phyloP scores from a whole-genome alignment of 2,797 vertebrate genomes.

The Pelodytes ibericus region DNA sequence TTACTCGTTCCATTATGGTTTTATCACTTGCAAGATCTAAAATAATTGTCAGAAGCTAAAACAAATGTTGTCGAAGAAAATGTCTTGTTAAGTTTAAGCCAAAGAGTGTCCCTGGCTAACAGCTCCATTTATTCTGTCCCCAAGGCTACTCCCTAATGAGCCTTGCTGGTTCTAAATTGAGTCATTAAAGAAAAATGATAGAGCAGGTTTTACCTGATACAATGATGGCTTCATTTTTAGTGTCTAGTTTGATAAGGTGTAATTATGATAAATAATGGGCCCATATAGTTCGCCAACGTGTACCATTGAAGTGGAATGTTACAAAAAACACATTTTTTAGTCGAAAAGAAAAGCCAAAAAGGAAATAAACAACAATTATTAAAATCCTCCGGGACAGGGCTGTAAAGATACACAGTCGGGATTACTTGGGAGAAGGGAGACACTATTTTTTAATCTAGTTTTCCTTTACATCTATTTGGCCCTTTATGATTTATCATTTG shows the following conservation, averaged over 20 bases:
- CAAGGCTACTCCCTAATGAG: not conserved
- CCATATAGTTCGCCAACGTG: not conserved
- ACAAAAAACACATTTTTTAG: not conserved
- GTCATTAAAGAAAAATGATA: conserved; percentile 8
- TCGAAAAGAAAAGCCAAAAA: no score
- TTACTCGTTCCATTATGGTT: not conserved
- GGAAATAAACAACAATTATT: no score
- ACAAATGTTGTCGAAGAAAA: not conserved
- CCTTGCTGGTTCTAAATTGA: conserved; percentile 1
- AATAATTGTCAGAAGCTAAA: not conserved
- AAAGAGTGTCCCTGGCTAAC: not conserved
- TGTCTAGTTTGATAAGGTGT: not conserved
- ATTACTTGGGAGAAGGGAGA: no score
- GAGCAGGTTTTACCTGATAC: not conserved
- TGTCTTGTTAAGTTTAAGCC: not conserved
- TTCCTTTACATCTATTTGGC: no score
- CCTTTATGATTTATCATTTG: no score
- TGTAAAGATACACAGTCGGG: no score
- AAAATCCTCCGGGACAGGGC: no score
- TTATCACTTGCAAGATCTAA: not conserved
- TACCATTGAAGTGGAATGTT: not conserved
- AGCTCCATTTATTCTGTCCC: not conserved
- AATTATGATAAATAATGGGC: conserved; percentile 3
- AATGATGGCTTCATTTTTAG: not conserved
- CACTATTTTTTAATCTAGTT: no score